Percentiles rank a stretch among this genome's conserved stretches.
phyloP scores from a whole-genome alignment of 2,113 vertebrate species.

The Ptilorrhoa leucosticta region DNA sequence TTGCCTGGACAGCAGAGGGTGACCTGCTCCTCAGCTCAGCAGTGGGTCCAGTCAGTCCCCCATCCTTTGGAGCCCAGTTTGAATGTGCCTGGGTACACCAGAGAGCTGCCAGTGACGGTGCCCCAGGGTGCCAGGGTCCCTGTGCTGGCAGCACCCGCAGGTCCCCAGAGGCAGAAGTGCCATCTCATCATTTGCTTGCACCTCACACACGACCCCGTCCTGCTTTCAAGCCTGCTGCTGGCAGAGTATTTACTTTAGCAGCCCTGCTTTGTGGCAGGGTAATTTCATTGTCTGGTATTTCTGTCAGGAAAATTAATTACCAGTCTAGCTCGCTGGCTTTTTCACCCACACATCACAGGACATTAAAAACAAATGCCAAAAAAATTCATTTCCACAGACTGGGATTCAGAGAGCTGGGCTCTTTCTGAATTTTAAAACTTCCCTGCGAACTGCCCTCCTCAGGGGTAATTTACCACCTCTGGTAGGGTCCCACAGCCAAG shows the following conservation, averaged over 20 bases:
- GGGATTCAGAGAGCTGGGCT: background rate
- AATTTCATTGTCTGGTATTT: conserved; percentile 69
- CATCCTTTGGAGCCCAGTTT: background rate
- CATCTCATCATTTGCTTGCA: background rate
- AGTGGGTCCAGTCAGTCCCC: background rate
- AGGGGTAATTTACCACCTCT: background rate
- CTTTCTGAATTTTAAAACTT: conserved; percentile 18
- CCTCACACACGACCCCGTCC: background rate
- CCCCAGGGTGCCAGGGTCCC: background rate
- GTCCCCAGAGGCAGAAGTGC: background rate
- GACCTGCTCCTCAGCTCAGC: background rate
- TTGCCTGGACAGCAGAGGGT: background rate
- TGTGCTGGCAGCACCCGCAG: accelerated
- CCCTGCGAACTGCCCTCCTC: background rate
- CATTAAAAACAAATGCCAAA: conserved; percentile 53
- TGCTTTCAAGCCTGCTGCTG: conserved; percentile 10
- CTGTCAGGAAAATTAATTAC: conserved; percentile 71
- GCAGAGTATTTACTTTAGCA: conserved; percentile 62
- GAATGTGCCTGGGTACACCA: background rate
- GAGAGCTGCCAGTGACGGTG: background rate
- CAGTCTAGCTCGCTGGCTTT: conserved; percentile 34
- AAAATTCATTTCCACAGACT: conserved; percentile 36
- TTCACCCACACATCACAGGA: conserved; percentile 55
- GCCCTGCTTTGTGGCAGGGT: conserved; percentile 48
- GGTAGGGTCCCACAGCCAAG: background rate